phyloP scores from a whole-genome alignment of 2,113 vertebrate genomes.

The Laticauda laticaudata region DNA sequence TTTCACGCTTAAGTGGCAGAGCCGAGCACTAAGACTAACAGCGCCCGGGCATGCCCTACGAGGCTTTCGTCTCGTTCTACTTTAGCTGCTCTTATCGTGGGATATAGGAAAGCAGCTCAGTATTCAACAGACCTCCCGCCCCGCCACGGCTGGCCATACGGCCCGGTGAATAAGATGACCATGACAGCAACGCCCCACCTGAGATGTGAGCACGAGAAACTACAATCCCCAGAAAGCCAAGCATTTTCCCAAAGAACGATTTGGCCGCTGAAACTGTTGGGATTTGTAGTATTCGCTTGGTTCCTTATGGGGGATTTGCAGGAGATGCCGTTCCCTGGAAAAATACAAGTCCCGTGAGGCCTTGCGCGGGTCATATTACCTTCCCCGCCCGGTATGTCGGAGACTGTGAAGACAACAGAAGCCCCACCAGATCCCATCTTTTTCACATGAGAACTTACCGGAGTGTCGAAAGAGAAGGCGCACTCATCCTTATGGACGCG shows the following conservation, averaged over 20 bases:
- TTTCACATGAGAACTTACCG: slow-evolving; percentile 74
- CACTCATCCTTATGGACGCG: slow-evolving; percentile 98
- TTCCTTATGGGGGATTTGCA: neutral
- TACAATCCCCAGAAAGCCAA: slow-evolving; percentile 4
- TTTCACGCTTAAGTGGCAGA: neutral
- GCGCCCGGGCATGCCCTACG: slow-evolving; percentile 42
- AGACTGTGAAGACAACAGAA: slow-evolving; percentile 27
- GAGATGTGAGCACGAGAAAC: neutral
- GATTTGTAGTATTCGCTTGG: slow-evolving; percentile 49
- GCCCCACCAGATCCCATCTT: neutral
- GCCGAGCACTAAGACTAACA: slow-evolving; percentile 46
- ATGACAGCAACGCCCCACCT: neutral
- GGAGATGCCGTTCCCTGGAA: neutral
- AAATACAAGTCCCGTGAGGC: slow-evolving; percentile 63
- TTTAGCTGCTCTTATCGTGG: neutral
- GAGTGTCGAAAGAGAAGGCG: slow-evolving; percentile 93
- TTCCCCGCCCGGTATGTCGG: slow-evolving; percentile 45
- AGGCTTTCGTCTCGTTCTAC: neutral
- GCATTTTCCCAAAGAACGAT: neutral
- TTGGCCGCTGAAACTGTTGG: slow-evolving; percentile 30
- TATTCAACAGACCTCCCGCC: too few relatives aligned
- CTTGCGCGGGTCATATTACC: slow-evolving; percentile 36
- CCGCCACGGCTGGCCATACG: too few relatives aligned
- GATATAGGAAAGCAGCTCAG: neutral
- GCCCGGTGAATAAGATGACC: neutral